phyloP scores from a whole-genome alignment of 2,797 vertebrate species.

The Hemitrygon akajei region DNA sequence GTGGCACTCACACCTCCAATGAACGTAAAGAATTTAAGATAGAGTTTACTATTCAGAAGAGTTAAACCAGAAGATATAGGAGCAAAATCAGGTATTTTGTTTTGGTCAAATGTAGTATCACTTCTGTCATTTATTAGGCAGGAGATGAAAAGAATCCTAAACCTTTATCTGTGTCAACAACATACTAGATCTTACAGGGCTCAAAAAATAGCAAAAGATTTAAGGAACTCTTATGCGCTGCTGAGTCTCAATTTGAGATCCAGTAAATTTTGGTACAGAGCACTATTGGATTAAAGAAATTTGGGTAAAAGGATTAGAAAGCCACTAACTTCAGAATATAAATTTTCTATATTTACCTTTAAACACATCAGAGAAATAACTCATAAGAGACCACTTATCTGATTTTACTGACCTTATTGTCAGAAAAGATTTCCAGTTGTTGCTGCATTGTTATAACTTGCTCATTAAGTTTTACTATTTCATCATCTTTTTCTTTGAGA shows the following conservation, averaged over 20 bases:
- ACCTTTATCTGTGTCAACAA: no score
- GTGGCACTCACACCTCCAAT: background rate
- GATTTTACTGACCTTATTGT: conserved; percentile 72
- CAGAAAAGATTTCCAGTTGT: conserved; percentile 64
- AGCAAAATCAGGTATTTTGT: no score
- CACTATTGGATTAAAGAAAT: no score
- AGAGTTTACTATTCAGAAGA: no score
- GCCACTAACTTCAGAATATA: background rate
- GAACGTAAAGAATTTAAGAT: background rate
- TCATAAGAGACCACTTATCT: background rate
- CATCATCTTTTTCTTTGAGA: conserved; percentile 79
- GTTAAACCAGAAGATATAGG: no score
- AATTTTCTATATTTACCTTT: background rate
- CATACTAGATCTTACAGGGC: background rate
- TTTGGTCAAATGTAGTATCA: background rate
- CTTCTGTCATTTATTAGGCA: background rate
- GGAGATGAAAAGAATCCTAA: background rate
- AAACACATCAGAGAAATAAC: background rate
- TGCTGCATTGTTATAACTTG: conserved; percentile 75
- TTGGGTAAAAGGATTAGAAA: no score
- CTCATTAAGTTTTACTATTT: conserved; percentile 78
- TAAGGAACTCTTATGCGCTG: background rate
- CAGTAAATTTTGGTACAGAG: background rate
- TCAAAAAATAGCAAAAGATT: background rate
- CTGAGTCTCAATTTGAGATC: conserved; percentile 5